Evolutionary conservation across 2,888 invertebrate genomes (phyloP).

Genomic region (Meiosimyza decipiens): DNA sequence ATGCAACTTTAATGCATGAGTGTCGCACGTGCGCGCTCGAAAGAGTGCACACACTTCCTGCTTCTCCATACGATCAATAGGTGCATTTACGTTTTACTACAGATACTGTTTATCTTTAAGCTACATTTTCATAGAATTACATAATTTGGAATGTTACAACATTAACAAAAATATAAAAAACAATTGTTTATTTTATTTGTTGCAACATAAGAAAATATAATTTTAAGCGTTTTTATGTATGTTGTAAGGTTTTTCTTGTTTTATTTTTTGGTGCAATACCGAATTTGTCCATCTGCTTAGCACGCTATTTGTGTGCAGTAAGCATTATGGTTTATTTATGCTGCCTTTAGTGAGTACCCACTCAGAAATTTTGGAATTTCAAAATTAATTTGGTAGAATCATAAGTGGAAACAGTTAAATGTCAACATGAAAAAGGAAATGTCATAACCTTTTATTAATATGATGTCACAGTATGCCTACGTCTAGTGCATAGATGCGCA

Average conservation of each 20-base stretch:
- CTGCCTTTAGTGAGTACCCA: too few relatives aligned
- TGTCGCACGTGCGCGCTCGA: slow-evolving; percentile 37
- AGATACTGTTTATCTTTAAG: slow-evolving; percentile 16
- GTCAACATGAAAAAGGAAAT: too few relatives aligned
- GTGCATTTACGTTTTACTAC: not conserved
- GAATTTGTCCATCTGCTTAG: too few relatives aligned
- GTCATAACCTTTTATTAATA: too few relatives aligned
- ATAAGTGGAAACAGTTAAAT: too few relatives aligned
- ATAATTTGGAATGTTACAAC: slow-evolving; percentile 8
- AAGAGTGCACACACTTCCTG: not conserved
- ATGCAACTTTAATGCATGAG: slow-evolving; percentile 15
- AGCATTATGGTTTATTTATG: too few relatives aligned
- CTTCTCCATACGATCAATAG: slow-evolving; percentile 8
- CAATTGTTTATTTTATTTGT: slow-evolving; percentile 22
- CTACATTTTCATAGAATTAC: slow-evolving; percentile 26
- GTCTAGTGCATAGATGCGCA: too few relatives aligned
- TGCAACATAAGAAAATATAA: slow-evolving; percentile 15
- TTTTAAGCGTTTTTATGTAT: not conserved
- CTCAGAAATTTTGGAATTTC: too few relatives aligned
- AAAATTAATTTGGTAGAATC: too few relatives aligned
- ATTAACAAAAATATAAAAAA: not conserved
- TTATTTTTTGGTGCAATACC: not conserved
- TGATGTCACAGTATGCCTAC: too few relatives aligned
- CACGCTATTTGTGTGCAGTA: too few relatives aligned
- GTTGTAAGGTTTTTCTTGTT: not conserved